Evolutionary conservation across 1,140 invertebrate genomes (phyloP).

Genomic region (Solenopsis invicta): DNA sequence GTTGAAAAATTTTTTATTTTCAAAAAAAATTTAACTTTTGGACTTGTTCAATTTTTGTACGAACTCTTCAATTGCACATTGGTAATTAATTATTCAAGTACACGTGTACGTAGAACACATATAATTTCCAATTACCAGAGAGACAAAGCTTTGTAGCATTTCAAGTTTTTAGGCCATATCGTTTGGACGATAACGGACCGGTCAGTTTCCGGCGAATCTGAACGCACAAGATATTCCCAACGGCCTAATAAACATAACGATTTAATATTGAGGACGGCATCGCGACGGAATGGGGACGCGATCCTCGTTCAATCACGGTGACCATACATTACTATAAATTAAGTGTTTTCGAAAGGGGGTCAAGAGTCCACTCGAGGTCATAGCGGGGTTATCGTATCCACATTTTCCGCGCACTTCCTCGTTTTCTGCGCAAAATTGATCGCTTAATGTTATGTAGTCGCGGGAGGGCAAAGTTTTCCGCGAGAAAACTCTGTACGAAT

Average conservation of each 20-base stretch:
- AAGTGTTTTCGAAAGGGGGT: constrained; percentile 70
- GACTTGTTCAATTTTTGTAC: too few species aligned
- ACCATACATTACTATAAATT: constrained; percentile 62
- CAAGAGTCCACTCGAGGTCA: constrained; percentile 74
- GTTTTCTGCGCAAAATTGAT: constrained; percentile 56
- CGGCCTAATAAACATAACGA: constrained; percentile 29
- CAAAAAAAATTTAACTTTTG: too few species aligned
- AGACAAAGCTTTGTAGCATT: background rate
- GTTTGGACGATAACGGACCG: background rate
- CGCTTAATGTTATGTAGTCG: constrained; percentile 1
- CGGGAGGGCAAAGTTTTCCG: background rate
- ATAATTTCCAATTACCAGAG: background rate
- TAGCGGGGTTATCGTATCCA: constrained; percentile 58
- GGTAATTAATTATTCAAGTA: background rate
- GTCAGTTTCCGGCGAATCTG: background rate
- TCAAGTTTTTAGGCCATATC: background rate
- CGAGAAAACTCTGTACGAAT: constrained; percentile 20
- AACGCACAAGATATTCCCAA: background rate
- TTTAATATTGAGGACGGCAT: constrained; percentile 36
- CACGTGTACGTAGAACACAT: background rate
- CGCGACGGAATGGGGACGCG: background rate
- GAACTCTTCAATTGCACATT: too few species aligned
- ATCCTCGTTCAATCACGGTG: constrained; percentile 61
- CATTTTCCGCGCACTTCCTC: constrained; percentile 34
- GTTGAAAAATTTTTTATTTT: too few species aligned